These are phyloP conservation scores for Carposina sasakii DNA, from an alignment of 1,140 invertebrate species.

Conservation along the genomic window DNA sequence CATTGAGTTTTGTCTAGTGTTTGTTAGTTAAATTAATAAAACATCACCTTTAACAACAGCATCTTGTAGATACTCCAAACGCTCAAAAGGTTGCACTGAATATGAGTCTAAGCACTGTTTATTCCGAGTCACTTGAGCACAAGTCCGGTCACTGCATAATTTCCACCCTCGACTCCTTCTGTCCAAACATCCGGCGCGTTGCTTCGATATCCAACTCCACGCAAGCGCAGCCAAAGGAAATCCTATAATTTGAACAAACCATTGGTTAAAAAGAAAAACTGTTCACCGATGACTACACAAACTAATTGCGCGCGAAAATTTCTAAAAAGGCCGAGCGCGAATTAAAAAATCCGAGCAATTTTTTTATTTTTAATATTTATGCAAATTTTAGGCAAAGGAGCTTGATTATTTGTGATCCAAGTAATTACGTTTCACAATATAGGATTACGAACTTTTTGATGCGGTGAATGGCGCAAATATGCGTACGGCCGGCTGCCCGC, in stretches of 20 bases:
- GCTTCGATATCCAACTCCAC: conserved; percentile 23
- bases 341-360: too few species aligned
- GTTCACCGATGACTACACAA: conserved; percentile 37
- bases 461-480: conserved; percentile 24
- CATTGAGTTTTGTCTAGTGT: too few species aligned
- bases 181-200: conserved; percentile 42
- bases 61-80: conserved; percentile 11
- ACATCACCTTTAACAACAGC: conserved; percentile 22
- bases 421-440: too few species aligned
- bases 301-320: too few species aligned
- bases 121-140: conserved; percentile 13
- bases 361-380: too few species aligned
- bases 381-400: too few species aligned
- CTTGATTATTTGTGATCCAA: too few species aligned
- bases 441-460: conserved; percentile 34
- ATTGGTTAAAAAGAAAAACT: conserved; percentile 45
- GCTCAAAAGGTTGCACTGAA: conserved; percentile 1
- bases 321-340: too few species aligned
- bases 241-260: conserved; percentile 61
- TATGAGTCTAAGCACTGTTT: conserved; percentile 9
- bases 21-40: neutral
- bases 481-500: conserved; percentile 46
- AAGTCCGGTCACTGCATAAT: conserved; percentile 35
- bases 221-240: conserved; percentile 38
- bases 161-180: conserved; percentile 7